Evolutionary conservation across 2,113 vertebrate species (phyloP), one percentile per base, ranked within the genome.

Genomic region (Pluvianellus socialis): DNA sequence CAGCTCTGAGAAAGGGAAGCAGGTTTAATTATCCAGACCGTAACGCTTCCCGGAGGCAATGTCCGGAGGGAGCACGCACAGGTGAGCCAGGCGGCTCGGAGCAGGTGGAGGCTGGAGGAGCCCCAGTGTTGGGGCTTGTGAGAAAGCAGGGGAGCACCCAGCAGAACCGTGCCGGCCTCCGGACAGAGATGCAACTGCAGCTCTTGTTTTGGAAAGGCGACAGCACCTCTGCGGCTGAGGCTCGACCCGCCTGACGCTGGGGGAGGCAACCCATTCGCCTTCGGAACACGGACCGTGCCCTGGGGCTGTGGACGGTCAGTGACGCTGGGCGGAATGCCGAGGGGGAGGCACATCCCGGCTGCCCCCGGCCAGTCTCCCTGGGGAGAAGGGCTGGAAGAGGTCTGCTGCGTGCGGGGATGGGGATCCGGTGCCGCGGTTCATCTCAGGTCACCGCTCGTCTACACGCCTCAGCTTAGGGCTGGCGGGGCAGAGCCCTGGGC

Each of bases 131-230:
- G 22, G 3, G 38, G 28, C 27, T 75, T 9, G 3, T 18, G 50
- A 66, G 53, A 53, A 67, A 1, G 2, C 8, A 35, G 9, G 12
- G 40, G n/a, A 66, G 35, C 5, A 1, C 21, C 40, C 81, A 50
- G 74, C 45, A 80, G 65, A 67, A 84, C 38, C 9, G 10, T 1
- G 0, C 9, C 0, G 8, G 27, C 20, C 50, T 66, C 50, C 0
- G 3, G 6, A 59, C 0, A 1, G 86, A 77, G 55, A 23, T 6
- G 6, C 0, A 0, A 67, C 49, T 6, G 1, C 2, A 3, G 17
- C 10, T 58, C 66, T 63, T 6, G 1, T 8, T 45, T 75, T 9
- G 56, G 80, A 86, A 44, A 88, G 42, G 15, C 56, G 68, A 45
- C 1, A 4, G 52, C 49, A 50, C 22, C 49, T 50, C 49, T 50